A percentile compares a stretch with the other conserved stretches of the same genome.
These are phyloP conservation scores for Pongo abelii DNA, from an alignment of 2,113 vertebrate genomes.

Conservation along the genomic window DNA sequence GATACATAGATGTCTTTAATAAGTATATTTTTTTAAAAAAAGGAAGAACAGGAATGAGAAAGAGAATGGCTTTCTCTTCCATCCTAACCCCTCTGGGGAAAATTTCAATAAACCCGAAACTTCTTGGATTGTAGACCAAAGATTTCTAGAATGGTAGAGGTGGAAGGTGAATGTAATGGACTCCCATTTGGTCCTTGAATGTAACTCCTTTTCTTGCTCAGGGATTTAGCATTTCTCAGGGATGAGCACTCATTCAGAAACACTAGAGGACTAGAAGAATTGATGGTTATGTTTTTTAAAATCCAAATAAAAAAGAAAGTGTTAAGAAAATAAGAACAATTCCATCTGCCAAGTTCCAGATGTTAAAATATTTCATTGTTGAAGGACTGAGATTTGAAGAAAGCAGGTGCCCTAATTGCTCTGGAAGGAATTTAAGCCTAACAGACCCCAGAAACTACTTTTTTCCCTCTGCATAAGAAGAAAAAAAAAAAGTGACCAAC, in stretches of 20 bases:
- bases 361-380: slow-evolving; percentile 24
- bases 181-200: not conserved
- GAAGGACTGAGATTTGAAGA: not conserved
- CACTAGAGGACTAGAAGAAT: not conserved
- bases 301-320: not conserved
- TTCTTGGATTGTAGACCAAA: not conserved
- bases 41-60: not conserved
- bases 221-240: not conserved
- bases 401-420: not conserved
- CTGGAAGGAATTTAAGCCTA: not conserved
- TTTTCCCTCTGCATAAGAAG: not conserved
- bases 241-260: not conserved
- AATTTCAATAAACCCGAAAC: not conserved
- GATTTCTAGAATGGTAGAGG: not conserved
- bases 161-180: not conserved
- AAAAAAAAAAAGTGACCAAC: slow-evolving; percentile 22
- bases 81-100: not conserved
- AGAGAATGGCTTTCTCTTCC: not conserved
- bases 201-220: not conserved
- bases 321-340: slow-evolving; percentile 9
- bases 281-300: not conserved
- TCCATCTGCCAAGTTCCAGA: not conserved
- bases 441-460: not conserved
- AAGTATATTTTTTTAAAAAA: not conserved
- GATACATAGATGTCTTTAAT: not conserved